Conservation (phyloP, 2,888 invertebrate genomes). For the Drosophila formosana region DNA sequence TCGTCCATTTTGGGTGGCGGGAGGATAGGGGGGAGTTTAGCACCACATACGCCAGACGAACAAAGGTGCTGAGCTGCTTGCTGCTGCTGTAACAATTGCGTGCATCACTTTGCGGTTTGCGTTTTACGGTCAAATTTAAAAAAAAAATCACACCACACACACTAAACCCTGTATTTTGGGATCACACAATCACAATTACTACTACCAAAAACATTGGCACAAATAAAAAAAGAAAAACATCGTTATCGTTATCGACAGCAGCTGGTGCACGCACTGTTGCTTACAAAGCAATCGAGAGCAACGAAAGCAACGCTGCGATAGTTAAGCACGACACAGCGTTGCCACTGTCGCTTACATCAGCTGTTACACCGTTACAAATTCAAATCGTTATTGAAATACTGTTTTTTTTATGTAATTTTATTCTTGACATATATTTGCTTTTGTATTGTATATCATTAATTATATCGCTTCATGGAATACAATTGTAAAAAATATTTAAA, state of each 20-base stretch:
- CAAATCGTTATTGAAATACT: background rate
- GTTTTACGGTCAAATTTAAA: slow-evolving; percentile 34
- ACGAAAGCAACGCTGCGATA: background rate
- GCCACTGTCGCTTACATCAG: background rate
- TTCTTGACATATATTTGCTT: slow-evolving; percentile 34
- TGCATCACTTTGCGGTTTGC: slow-evolving; percentile 56
- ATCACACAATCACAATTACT: slow-evolving; percentile 55
- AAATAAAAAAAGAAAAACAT: no score
- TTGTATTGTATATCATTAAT: slow-evolving; percentile 24
- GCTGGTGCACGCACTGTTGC: no score
- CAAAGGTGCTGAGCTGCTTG: slow-evolving; percentile 40
- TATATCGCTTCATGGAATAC: slow-evolving; percentile 55
- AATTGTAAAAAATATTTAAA: slow-evolving; percentile 71
- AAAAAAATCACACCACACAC: slow-evolving; percentile 32
- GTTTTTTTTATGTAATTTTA: slow-evolving; percentile 21
- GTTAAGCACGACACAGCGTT: background rate
- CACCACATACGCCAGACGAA: slow-evolving; percentile 57
- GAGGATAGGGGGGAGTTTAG: slow-evolving; percentile 38
- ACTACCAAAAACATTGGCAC: no score
- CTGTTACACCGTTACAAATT: background rate
- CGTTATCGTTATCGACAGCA: background rate
- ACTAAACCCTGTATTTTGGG: slow-evolving; percentile 71
- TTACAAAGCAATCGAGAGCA: no score
- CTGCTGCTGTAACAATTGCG: slow-evolving; percentile 38
- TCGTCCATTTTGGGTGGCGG: slow-evolving; percentile 21